Conservation (phyloP, 2,113 vertebrate species). For the Rhizomys pruinosus region DNA sequence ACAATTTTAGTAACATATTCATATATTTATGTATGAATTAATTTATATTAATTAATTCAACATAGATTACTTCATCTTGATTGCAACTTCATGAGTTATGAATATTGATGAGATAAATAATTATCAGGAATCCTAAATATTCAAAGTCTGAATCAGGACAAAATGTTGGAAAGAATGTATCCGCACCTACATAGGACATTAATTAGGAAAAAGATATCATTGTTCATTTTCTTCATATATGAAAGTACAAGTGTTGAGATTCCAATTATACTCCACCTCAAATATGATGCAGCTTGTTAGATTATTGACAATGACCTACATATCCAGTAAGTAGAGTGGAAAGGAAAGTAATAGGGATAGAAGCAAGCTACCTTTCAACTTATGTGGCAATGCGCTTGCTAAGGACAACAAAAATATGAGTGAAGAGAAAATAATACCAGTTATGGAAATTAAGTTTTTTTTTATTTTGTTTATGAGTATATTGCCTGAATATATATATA, state of each 20-base stretch:
- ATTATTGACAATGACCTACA: not conserved
- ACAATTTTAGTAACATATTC: not conserved
- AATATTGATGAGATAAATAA: not conserved
- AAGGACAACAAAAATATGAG: not conserved
- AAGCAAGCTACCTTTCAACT: not conserved
- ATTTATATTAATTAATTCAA: conserved; percentile 1
- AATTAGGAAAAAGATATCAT: not conserved
- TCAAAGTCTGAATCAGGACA: not conserved
- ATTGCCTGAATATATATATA: no score
- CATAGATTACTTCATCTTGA: not conserved
- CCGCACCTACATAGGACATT: not conserved
- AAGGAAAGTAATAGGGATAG: not conserved
- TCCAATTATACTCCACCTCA: not conserved
- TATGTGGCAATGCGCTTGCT: no score
- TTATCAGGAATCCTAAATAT: not conserved
- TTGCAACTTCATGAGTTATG: not conserved
- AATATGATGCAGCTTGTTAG: not conserved
- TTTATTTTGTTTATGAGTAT: no score
- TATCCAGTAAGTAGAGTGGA: no score
- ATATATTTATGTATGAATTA: not conserved
- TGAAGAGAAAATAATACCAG: not conserved
- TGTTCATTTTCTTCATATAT: not conserved
- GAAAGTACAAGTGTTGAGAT: no score
- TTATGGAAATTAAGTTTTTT: not conserved
- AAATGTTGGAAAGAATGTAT: not conserved